Evolutionary conservation across 2,113 vertebrate species (phyloP), one percentile per base, ranked within the genome.

Genomic region (Phainopepla nitens): DNA sequence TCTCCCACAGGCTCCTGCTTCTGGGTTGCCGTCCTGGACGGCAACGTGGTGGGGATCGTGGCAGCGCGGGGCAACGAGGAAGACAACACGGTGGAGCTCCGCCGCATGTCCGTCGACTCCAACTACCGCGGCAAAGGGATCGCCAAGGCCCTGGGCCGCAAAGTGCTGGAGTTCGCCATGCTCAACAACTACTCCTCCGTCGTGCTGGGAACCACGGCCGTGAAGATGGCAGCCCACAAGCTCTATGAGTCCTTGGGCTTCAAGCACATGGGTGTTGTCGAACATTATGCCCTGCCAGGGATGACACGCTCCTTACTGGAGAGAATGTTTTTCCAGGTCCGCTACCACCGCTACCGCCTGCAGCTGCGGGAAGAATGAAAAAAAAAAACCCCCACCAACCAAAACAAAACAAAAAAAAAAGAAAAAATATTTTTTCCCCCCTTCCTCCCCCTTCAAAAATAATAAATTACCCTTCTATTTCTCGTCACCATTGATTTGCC

Each of bases 231-330:
- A 1, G 99, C 99, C 91, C 99, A 99, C 98, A 99, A 98, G 98
- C 98, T 99, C 95, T 99, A 99, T 15, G 99, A 99, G 98, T 99
- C 99, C 18, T 98, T 99, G 97, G 99, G 99, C 62, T 99, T 99
- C 98, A 98, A 99, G 97, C 98, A 98, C 73, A 97, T 98, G 92
- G 99, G 99, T 58, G 98, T 98, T 2, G 98, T 98, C 4, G 98
- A 99, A 97, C 98, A 98, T 98, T 98, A 99, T 60, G 97, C 98
- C 96, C 98, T 99, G 65, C 99, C 99, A 0, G 99, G 99, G 77
- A 99, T 99, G 99, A 99, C 98, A 19, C 98, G 98, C 95, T 99
- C 99, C 77, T 97, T 98, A 82, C 98, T 99, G 75, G 99, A 99
- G 98, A 99, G 98, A 98, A 98, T 99, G 97, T 99, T 99, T 98